These are phyloP conservation scores for Diadophis punctatus DNA, from an alignment of 2,113 vertebrate species.

Conservation along the genomic window DNA sequence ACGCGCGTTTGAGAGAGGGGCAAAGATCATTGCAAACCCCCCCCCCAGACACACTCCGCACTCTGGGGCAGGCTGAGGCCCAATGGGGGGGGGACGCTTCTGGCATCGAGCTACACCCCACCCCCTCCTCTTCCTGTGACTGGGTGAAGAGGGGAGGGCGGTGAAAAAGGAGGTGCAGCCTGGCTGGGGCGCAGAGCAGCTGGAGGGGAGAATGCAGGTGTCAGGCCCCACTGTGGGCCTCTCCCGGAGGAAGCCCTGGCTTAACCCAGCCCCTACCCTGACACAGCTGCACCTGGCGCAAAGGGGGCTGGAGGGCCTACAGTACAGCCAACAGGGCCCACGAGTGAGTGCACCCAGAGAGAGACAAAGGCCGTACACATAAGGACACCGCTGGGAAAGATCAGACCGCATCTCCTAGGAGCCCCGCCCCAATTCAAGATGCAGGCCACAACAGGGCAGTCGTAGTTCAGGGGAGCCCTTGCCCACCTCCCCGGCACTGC, in stretches of 20 bases:
- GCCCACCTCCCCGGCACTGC: neutral
- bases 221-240: neutral
- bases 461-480: neutral
- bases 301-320: neutral
- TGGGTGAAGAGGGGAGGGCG: neutral
- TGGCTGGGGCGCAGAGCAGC: neutral
- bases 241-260: neutral
- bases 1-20: neutral
- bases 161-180: neutral
- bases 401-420: accelerated
- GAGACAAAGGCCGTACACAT: neutral
- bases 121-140: neutral
- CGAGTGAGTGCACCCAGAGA: neutral
- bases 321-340: no score
- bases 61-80: neutral
- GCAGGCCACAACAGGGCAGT: neutral
- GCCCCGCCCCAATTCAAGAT: neutral
- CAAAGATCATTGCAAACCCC: neutral
- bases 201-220: neutral
- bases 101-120: neutral
- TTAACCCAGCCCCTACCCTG: neutral
- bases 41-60: neutral
- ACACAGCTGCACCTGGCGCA: neutral
- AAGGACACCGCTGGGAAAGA: neutral
- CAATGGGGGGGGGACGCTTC: neutral